Base-by-base conservation (phyloP, 2,113 vertebrate genomes). In the Chrysemys picta region DNA sequence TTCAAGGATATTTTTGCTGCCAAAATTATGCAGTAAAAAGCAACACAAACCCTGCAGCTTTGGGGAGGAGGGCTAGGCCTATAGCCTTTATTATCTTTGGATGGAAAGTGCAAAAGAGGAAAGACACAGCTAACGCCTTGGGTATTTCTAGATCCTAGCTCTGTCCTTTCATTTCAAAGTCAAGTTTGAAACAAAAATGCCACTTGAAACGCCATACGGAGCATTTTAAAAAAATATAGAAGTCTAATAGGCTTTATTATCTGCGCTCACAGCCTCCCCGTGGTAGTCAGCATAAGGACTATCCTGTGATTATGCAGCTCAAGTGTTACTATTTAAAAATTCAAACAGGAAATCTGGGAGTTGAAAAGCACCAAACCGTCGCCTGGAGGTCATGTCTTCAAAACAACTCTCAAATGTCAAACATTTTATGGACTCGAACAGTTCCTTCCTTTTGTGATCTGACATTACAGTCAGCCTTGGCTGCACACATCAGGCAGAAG, bases 61-160 rank as follows among this genome's bases (percentile, higher is more conserved):
- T 93, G 25, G 83, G 94, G 96, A 93, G 95, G 96, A 94, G 91
- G 96, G 93, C 95, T 81, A 62, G 49, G 54, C 96, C 88, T 35
- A 92, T 91, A 89, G 95, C 85, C 89, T 87, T 50, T 97, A 90
- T 97, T 97, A 94, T 97, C 93, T 96, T 96, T 96, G 97, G 96
- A 96, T 87, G 81, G 87, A 82, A 91, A 96, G 38, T 89, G 35
- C 72, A 93, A 87, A 89, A 54, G 96, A 91, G 90, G 86, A 93
- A 92, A 96, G 91, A 93, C 65, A 6, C 82, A 72, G 89, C 94
- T 96, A 88, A 96, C 85, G 72, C 88, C 90, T 94, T 0, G 0
- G 89, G 75, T 93, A 94, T 86, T 94, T 94, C 96, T 72, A 92
- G 88, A 94, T 75, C 83, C 88, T 93, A 65, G 62, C 9, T 29